Conservation (phyloP, 1,140 invertebrate species). For the Caenorhabditis latens region DNA sequence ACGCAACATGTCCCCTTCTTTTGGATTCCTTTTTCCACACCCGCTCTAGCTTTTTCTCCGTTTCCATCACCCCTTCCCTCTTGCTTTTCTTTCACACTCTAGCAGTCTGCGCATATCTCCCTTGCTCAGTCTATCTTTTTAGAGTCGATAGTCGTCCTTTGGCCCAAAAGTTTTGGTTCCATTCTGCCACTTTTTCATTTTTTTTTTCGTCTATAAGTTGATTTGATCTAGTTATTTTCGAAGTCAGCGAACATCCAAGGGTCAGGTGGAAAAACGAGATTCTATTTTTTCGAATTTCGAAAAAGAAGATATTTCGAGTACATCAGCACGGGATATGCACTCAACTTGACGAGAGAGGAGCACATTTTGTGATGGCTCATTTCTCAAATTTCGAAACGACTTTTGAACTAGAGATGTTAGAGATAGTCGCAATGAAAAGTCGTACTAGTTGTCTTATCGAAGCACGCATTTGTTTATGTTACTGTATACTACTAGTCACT, state of each 20-base stretch:
- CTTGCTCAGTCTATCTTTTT: background rate
- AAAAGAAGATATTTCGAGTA: background rate
- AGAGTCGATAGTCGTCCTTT: background rate
- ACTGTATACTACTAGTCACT: no score
- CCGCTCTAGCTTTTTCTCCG: background rate
- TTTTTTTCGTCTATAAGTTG: background rate
- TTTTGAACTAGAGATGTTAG: background rate
- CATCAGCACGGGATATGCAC: conserved; percentile 32
- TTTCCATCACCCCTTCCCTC: background rate
- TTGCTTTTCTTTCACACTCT: background rate
- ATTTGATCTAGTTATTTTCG: background rate
- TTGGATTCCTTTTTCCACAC: background rate
- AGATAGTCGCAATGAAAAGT: no score
- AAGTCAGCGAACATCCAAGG: background rate
- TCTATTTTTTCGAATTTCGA: no score
- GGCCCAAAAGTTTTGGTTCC: background rate
- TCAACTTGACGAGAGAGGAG: background rate
- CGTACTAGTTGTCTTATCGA: no score
- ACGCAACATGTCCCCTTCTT: no score
- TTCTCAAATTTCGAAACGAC: conserved; percentile 5
- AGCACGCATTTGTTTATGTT: no score
- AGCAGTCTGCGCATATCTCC: background rate
- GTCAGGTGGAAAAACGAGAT: background rate
- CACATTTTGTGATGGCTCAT: no score
- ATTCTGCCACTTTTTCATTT: background rate